Base-by-base conservation (phyloP, 2,113 vertebrate genomes). In the Aptenodytes patagonicus region DNA sequence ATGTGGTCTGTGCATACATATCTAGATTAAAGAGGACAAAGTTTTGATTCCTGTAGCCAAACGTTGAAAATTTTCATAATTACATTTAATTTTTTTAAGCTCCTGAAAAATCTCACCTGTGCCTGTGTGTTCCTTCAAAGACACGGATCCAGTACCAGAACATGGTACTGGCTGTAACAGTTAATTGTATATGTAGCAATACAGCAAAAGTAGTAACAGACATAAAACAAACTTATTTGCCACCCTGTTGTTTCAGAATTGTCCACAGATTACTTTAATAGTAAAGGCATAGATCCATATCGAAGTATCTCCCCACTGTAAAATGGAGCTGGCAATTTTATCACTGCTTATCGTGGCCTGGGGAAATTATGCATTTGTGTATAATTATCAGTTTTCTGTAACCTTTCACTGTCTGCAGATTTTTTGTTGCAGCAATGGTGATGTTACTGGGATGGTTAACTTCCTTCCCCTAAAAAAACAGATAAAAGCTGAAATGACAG, bases 401-500 rank as follows among this genome's bases (percentile, higher is more conserved):
- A 88, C 61, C n/a, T 78, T 76, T 75, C 57, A 62, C 34, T 77
- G 61, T 77, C 78, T 61, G 58, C 31, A 85, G 65, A 72, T 42
- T 46, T 47, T 52, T 40, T 87, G 46, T 81, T 58, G n/a, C 44
- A 77, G 80, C 64, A 52, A 68, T 78, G 47, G 57, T 21, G 61
- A 82, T 69, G 44, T 76, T 92, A 79, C 65, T 69, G 57, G 82
- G 77, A 89, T 66, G 70, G 73, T 83, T 95, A 95, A 92, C 79
- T 90, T 89, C 85, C 52, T 90, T 90, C 80, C 47, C 47, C 46
- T 65, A 77, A 87, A 68, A 68, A 83, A 92, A 60, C 57, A 89
- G 72, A 93, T 76, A 92, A 84, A 95, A 95, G 69, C 69, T 79
- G 65, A 97, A 96, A 87, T 76, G 80, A 95, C 86, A 92, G 81